phyloP scores from a whole-genome alignment of 2,888 invertebrate species.

The Polymixis lichenea region DNA sequence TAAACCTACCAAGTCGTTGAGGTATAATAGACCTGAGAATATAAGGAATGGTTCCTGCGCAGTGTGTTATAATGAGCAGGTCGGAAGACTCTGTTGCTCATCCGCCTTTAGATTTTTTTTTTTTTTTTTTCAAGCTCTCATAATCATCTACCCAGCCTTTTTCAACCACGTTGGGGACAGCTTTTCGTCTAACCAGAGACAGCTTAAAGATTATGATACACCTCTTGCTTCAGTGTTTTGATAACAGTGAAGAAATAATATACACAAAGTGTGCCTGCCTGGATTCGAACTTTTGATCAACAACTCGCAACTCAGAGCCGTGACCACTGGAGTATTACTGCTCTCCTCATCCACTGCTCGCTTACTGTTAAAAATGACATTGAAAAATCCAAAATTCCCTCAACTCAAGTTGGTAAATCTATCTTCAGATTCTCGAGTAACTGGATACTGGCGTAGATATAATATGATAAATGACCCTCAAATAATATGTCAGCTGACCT shows the following conservation, averaged over 20 bases:
- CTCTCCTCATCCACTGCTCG: too few relatives aligned
- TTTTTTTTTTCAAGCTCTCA: background rate
- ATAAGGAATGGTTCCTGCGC: background rate
- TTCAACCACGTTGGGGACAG: background rate
- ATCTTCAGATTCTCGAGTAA: background rate
- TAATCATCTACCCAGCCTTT: background rate
- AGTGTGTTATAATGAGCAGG: background rate
- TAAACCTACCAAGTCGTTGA: background rate
- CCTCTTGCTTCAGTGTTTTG: too few relatives aligned
- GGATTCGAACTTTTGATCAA: too few relatives aligned
- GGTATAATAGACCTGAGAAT: background rate
- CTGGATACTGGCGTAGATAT: background rate
- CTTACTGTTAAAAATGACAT: background rate
- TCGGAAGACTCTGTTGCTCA: background rate
- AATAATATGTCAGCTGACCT: conserved; percentile 14
- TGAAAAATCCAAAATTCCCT: background rate
- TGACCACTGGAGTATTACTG: too few relatives aligned
- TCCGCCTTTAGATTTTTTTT: background rate
- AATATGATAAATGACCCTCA: conserved; percentile 34
- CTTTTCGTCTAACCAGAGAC: too few relatives aligned
- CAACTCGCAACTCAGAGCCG: too few relatives aligned
- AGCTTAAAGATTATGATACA: too few relatives aligned
- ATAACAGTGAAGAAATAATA: too few relatives aligned
- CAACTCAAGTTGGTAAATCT: background rate
- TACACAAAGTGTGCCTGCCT: too few relatives aligned